A percentile compares a stretch with the other conserved stretches of the same genome.
phyloP scores from a whole-genome alignment of 2,797 vertebrate genomes.

The Cuniculus paca region DNA sequence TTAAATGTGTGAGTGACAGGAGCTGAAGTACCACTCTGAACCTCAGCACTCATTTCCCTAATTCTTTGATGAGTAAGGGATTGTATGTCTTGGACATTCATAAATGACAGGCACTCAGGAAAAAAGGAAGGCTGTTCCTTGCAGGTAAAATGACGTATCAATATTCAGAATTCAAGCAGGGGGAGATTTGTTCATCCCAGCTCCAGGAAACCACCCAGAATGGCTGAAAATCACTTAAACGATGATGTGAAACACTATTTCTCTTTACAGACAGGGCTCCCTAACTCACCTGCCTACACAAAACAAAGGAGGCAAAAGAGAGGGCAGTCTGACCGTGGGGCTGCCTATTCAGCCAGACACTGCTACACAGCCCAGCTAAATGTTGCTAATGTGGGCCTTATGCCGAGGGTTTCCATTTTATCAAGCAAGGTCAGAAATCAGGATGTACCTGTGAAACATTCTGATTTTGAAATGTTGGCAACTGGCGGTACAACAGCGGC shows the following conservation, averaged over 20 bases:
- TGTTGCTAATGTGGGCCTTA: neutral
- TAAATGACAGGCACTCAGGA: neutral
- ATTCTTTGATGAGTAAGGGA: constrained; percentile 22
- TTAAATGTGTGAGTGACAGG: neutral
- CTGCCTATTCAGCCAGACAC: neutral
- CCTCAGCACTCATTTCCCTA: neutral
- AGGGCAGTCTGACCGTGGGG: neutral
- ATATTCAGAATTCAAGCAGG: neutral
- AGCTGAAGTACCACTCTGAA: neutral
- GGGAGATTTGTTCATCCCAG: neutral
- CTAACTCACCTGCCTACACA: neutral
- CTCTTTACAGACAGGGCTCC: neutral
- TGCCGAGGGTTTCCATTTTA: neutral
- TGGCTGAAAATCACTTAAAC: neutral
- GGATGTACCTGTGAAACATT: neutral
- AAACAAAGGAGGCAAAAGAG: neutral
- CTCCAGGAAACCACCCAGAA: neutral
- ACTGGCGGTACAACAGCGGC: neutral
- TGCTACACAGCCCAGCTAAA: neutral
- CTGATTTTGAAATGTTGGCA: neutral
- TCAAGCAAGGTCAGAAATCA: neutral
- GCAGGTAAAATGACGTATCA: neutral
- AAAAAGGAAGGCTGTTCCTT: neutral
- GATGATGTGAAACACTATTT: neutral
- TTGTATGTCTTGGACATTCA: neutral